These are phyloP conservation scores for Xenops minutus DNA, from an alignment of 2,797 vertebrate genomes.

Conservation along the genomic window DNA sequence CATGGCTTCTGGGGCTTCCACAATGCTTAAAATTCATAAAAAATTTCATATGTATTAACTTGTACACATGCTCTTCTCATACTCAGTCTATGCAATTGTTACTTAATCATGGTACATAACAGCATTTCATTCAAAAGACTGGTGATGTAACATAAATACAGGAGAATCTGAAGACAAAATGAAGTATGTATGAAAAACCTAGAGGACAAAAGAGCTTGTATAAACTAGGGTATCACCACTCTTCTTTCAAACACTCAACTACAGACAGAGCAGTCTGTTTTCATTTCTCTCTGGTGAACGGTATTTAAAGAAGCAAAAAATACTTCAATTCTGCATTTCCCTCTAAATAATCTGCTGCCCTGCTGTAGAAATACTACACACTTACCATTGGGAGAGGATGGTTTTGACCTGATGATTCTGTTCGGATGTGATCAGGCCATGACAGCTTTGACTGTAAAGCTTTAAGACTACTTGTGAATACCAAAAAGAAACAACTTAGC, in stretches of 20 bases:
- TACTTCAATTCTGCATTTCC: neutral
- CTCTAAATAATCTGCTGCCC: neutral
- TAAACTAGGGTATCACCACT: neutral
- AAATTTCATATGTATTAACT: neutral
- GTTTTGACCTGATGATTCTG: neutral
- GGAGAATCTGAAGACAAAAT: neutral
- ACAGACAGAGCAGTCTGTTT: neutral
- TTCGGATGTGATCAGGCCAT: neutral
- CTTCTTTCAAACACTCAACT: neutral
- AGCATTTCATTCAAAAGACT: neutral
- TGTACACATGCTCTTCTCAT: accelerated
- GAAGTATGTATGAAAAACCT: neutral
- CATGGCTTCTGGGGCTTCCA: neutral
- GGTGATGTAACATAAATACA: neutral
- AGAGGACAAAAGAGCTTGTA: neutral
- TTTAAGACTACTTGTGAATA: neutral
- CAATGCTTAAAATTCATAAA: neutral
- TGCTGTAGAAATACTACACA: neutral
- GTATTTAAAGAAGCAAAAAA: neutral
- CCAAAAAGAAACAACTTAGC: neutral
- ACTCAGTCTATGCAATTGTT: neutral
- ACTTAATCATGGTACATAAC: neutral
- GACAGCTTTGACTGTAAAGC: neutral
- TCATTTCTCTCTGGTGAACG: neutral
- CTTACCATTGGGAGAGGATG: neutral